Evolutionary conservation across 2,797 vertebrate species (phyloP).

Genomic region (Crenichthys baileyi): DNA sequence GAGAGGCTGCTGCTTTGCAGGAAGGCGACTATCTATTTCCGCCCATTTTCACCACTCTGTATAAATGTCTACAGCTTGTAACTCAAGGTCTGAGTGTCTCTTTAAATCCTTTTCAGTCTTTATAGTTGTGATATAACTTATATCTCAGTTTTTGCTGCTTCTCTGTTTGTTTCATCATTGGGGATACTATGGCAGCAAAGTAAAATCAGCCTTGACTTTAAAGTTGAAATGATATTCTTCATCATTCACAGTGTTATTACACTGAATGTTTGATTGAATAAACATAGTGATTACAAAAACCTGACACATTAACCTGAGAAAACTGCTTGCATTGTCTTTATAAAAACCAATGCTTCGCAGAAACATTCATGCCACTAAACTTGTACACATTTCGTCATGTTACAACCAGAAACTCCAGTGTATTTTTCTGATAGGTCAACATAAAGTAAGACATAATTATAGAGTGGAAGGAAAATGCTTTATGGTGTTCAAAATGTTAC

Average conservation of each 20-base stretch:
- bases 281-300: background rate
- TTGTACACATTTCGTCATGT: background rate
- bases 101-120: background rate
- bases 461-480: background rate
- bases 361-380: background rate
- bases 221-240: background rate
- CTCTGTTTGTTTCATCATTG: background rate
- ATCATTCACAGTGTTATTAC: background rate
- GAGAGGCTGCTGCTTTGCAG: constrained; percentile 21
- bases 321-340: background rate
- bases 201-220: background rate
- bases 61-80: background rate
- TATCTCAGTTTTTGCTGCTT: background rate
- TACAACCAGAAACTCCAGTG: background rate
- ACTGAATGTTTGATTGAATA: background rate
- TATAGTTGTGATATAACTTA: background rate
- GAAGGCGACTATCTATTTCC: constrained; percentile 43
- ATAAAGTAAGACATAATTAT: background rate
- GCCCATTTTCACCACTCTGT: constrained; percentile 3
- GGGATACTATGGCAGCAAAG: background rate
- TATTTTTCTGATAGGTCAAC: background rate
- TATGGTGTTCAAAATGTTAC: background rate
- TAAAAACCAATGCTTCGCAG: background rate
- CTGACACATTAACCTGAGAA: background rate
- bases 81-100: background rate